Percentiles rank a stretch among this genome's conserved stretches.
These are phyloP conservation scores for Novumbra hubbsi DNA, from an alignment of 2,797 vertebrate species.

Conservation along the genomic window DNA sequence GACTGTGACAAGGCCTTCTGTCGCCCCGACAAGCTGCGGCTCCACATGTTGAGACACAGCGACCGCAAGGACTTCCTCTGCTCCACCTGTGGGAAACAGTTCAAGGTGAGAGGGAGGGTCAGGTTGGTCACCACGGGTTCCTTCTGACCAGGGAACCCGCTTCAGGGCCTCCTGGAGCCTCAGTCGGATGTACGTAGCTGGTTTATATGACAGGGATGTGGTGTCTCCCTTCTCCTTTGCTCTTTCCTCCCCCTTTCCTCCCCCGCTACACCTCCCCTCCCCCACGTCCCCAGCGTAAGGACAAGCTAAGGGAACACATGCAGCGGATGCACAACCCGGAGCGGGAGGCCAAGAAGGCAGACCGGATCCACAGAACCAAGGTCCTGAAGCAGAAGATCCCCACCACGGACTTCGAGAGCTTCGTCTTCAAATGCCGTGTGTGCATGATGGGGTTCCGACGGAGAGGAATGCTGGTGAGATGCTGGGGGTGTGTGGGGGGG, in stretches of 20 bases:
- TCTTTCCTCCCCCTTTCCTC: not conserved
- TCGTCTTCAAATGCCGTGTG: slow-evolving; percentile 95
- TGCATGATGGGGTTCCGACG: slow-evolving; percentile 99
- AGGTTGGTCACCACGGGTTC: not conserved
- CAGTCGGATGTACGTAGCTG: not conserved
- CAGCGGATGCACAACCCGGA: slow-evolving; percentile 99
- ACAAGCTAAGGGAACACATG: slow-evolving; percentile 98
- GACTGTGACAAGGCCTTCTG: slow-evolving; percentile 98
- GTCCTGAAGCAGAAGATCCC: slow-evolving; percentile 90
- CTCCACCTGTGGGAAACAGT: slow-evolving; percentile 97
- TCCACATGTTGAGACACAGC: slow-evolving; percentile 96
- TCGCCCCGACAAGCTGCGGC: slow-evolving; percentile 92
- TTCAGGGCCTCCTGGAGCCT: too few relatives aligned
- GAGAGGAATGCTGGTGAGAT: slow-evolving; percentile 93
- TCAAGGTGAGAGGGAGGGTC: slow-evolving; percentile 85
- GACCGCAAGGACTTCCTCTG: slow-evolving; percentile 98
- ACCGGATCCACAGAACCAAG: slow-evolving; percentile 91
- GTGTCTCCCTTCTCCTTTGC: too few relatives aligned
- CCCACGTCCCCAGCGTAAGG: slow-evolving; percentile 82
- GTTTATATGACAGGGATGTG: too few relatives aligned
- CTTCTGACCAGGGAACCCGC: not conserved
- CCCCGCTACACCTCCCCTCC: not conserved
- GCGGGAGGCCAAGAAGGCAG: slow-evolving; percentile 93
- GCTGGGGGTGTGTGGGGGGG: not conserved
- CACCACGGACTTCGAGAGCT: slow-evolving; percentile 94